phyloP scores from a whole-genome alignment of 2,888 invertebrate species.

The Actias luna region DNA sequence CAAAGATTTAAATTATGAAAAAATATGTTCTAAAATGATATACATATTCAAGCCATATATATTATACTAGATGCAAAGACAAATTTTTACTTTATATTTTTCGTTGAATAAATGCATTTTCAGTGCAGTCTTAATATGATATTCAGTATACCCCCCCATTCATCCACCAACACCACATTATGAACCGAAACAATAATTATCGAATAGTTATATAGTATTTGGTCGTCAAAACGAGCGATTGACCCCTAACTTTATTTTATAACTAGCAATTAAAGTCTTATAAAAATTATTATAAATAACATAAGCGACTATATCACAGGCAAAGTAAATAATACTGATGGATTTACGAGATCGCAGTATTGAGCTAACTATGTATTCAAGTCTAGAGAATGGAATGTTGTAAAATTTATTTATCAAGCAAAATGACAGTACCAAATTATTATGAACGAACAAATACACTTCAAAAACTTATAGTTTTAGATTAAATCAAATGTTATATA shows the following conservation, averaged over 20 bases:
- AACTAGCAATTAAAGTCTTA: conserved; percentile 8
- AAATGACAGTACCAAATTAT: not conserved
- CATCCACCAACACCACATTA: not conserved
- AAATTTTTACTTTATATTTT: not conserved
- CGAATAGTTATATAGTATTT: not conserved
- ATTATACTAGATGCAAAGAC: no score
- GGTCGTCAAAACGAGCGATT: conserved; percentile 1
- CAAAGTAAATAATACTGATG: conserved; percentile 5
- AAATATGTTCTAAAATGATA: no score
- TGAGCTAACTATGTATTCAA: not conserved
- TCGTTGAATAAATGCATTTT: not conserved
- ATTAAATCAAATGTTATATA: no score
- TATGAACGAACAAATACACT: not conserved
- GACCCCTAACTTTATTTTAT: not conserved
- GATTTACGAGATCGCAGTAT: not conserved
- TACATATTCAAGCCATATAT: no score
- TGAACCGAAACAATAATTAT: not conserved
- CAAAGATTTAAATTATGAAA: no score
- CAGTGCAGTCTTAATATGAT: conserved; percentile 2
- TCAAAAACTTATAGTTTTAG: no score
- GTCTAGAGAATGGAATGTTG: not conserved
- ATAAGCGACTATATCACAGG: conserved; percentile 2
- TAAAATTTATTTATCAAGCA: not conserved
- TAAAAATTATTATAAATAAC: not conserved
- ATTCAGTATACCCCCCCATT: not conserved